A percentile compares a stretch with the other conserved stretches of the same genome.
Conservation (phyloP, 2,797 vertebrate genomes). For the Sebastes trivittatus region DNA sequence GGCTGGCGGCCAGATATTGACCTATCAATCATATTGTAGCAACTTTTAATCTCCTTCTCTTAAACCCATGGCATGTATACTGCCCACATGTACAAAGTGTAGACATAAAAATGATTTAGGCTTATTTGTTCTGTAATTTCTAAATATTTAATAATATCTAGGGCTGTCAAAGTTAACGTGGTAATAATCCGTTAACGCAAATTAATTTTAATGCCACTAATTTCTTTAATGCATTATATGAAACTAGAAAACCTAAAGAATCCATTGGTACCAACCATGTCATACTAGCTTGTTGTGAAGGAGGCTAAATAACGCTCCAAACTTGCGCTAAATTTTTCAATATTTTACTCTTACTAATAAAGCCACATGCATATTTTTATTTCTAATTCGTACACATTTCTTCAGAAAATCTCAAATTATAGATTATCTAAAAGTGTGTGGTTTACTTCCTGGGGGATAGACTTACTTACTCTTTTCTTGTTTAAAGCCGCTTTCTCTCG, state of each 20-base stretch:
- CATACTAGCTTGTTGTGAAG: too few relatives aligned
- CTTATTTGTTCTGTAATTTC: neutral
- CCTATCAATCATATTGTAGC: slow-evolving; percentile 46
- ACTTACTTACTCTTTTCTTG: neutral
- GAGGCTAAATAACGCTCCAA: too few relatives aligned
- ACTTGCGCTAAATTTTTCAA: too few relatives aligned
- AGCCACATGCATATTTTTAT: neutral
- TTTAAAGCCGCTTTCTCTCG: slow-evolving; percentile 6
- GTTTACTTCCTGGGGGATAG: neutral
- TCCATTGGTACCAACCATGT: too few relatives aligned
- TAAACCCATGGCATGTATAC: slow-evolving; percentile 25
- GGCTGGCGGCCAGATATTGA: slow-evolving; percentile 33
- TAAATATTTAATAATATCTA: neutral
- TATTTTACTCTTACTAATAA: neutral
- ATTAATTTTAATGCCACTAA: too few relatives aligned
- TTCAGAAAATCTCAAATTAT: neutral
- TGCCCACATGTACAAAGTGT: neutral
- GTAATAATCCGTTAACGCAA: accelerated
- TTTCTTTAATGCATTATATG: too few relatives aligned
- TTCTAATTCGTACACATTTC: neutral
- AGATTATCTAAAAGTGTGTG: neutral
- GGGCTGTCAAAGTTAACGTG: neutral
- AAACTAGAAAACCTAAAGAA: too few relatives aligned
- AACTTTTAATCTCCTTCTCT: slow-evolving; percentile 11
- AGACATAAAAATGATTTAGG: slow-evolving; percentile 3